Conservation (phyloP, 2,888 invertebrate species). For the Steromphala cineraria region DNA sequence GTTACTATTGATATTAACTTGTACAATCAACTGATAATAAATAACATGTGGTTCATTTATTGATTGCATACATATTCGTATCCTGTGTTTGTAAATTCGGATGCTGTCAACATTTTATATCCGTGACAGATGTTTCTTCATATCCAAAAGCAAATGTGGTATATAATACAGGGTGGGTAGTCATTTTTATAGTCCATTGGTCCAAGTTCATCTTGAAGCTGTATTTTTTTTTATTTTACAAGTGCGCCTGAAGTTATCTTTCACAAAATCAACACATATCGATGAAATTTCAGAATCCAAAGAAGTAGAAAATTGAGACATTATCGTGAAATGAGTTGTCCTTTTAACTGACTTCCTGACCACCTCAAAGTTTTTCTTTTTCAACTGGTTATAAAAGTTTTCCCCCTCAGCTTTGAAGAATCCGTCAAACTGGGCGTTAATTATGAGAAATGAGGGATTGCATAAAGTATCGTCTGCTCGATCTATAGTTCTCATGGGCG, state of each 20-base stretch:
- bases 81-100: too few species aligned
- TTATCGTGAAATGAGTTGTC: slow-evolving; percentile 52
- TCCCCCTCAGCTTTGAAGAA: slow-evolving; percentile 46
- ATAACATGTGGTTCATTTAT: too few species aligned
- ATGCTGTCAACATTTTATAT: too few species aligned
- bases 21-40: too few species aligned
- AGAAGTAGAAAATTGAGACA: slow-evolving; percentile 23
- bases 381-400: slow-evolving; percentile 36
- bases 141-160: too few species aligned
- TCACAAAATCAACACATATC: neutral
- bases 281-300: neutral
- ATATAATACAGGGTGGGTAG: too few species aligned
- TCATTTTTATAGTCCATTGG: too few species aligned
- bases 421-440: slow-evolving; percentile 49
- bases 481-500: slow-evolving; percentile 38
- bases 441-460: slow-evolving; percentile 39
- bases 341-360: slow-evolving; percentile 39
- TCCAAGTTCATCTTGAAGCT: too few species aligned
- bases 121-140: too few species aligned
- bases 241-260: neutral
- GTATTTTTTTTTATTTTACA: too few species aligned
- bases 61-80: too few species aligned
- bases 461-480: neutral
- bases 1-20: too few species aligned
- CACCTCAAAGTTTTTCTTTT: slow-evolving; percentile 30